phyloP scores from a whole-genome alignment of 2,113 vertebrate genomes.

The Microtus oregoni region DNA sequence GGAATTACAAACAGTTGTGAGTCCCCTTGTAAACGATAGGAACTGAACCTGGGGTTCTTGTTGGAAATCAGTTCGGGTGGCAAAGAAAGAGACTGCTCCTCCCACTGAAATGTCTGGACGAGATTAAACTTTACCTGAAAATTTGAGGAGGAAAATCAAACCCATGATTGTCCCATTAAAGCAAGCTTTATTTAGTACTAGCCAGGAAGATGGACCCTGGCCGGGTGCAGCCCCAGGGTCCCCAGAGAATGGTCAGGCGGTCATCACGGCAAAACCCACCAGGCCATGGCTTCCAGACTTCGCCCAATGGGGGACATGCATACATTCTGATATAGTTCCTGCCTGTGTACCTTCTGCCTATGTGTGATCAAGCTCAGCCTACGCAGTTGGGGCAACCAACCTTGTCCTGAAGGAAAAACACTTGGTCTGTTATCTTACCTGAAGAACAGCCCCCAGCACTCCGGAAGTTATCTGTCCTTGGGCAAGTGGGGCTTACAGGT shows the following conservation, averaged over 20 bases:
- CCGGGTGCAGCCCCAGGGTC: not conserved
- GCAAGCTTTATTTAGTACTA: not conserved
- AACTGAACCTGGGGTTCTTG: not conserved
- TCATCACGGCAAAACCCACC: not conserved
- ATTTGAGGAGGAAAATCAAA: not conserved
- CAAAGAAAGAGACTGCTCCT: not conserved
- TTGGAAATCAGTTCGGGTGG: not conserved
- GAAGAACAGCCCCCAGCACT: not conserved
- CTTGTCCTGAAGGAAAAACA: not conserved
- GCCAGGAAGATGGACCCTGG: not conserved
- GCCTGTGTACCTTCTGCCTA: not conserved
- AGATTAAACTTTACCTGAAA: not conserved
- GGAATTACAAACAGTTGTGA: not conserved
- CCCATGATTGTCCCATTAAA: not conserved
- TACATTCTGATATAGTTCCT: not conserved
- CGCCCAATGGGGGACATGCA: not conserved
- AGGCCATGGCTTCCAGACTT: not conserved
- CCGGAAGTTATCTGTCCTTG: not conserved
- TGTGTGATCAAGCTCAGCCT: not conserved
- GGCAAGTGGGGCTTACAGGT: not conserved
- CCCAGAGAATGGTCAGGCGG: not conserved
- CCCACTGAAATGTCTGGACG: not conserved
- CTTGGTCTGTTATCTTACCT: accelerated
- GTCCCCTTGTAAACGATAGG: not conserved
- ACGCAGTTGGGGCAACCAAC: not conserved